Evolutionary conservation across 2,797 vertebrate genomes (phyloP).

Genomic region (Alca torda): DNA sequence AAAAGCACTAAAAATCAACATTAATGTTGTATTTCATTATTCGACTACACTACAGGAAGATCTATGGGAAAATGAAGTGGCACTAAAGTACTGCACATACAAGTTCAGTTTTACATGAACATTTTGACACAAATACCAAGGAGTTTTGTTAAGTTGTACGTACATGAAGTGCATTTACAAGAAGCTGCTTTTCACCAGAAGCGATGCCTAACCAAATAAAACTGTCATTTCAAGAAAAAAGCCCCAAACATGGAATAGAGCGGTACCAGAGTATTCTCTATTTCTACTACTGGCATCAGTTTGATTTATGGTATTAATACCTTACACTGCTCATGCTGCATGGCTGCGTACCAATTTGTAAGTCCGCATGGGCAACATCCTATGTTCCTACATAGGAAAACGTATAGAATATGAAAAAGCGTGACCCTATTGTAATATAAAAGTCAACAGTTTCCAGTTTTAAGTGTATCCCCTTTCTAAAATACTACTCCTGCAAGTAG

Average conservation of each 20-base stretch:
- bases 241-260: fast-evolving
- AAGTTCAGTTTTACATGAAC: background rate
- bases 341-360: background rate
- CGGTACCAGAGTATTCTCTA: background rate
- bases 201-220: background rate
- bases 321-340: background rate
- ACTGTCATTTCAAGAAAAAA: background rate
- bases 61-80: background rate
- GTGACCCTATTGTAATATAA: background rate
- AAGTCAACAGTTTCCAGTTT: background rate
- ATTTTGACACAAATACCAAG: background rate
- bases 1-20: background rate
- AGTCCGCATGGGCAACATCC: background rate
- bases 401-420: fast-evolving
- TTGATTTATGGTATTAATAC: background rate
- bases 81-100: background rate
- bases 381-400: background rate
- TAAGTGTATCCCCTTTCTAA: background rate
- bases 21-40: background rate
- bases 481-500: background rate
- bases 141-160: background rate
- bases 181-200: background rate
- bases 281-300: background rate
- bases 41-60: background rate
- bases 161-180: background rate